Evolutionary conservation across 1,140 invertebrate genomes (phyloP).

Genomic region (Lordiphosa collinella): DNA sequence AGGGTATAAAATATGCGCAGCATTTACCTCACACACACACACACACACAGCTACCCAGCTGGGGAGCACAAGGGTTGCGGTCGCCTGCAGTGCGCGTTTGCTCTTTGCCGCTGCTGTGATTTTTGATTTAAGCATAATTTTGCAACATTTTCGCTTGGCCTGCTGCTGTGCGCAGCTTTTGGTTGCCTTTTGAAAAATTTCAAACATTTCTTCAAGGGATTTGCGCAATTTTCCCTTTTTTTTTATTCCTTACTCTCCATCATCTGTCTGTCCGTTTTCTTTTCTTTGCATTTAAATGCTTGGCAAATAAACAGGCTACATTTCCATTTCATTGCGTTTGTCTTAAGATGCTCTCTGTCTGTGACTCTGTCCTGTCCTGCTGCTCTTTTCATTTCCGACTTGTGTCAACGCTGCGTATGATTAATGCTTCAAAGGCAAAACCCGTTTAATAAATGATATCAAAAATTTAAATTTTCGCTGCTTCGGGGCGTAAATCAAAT

Average conservation of each 20-base stretch:
- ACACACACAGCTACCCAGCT: neutral
- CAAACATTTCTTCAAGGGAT: constrained; percentile 74
- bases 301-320: constrained; percentile 70
- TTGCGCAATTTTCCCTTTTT: constrained; percentile 67
- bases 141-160: constrained; percentile 36
- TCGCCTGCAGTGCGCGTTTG: constrained; percentile 38
- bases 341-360: constrained; percentile 20
- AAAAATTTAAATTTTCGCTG: constrained; percentile 63
- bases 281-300: constrained; percentile 67
- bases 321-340: constrained; percentile 60
- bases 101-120: constrained; percentile 55
- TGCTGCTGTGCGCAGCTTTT: constrained; percentile 33
- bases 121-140: constrained; percentile 78
- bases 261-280: constrained; percentile 19
- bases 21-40: constrained; percentile 46
- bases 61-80: constrained; percentile 38
- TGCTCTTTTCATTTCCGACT: constrained; percentile 43
- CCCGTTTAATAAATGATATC: constrained; percentile 70
- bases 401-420: constrained; percentile 63
- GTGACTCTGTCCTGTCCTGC: constrained; percentile 3
- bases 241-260: neutral
- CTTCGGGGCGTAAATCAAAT: constrained; percentile 59
- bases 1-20: constrained; percentile 72
- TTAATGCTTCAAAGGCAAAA: constrained; percentile 40
- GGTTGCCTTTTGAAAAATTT: constrained; percentile 55